A percentile compares a stretch with the other conserved stretches of the same genome.
Evolutionary conservation across 1,140 invertebrate species (phyloP).

Genomic region (Penaeus indicus): DNA sequence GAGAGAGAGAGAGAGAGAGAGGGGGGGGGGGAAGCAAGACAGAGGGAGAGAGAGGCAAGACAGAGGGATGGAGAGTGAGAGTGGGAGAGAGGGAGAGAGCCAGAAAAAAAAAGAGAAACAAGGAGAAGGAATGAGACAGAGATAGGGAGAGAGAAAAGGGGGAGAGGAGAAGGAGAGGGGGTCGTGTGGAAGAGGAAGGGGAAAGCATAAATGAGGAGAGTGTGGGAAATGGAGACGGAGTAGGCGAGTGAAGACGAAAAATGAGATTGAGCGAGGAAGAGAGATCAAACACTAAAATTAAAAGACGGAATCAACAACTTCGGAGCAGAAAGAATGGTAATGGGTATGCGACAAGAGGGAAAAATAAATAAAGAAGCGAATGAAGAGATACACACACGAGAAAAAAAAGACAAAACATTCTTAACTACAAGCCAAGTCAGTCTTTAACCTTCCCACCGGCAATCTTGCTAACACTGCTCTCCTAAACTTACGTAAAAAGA

Average conservation of each 20-base stretch:
- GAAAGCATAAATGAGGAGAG: not conserved
- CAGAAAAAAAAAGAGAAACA: not conserved
- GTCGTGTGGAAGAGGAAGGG: not conserved
- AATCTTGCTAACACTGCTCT: too few relatives aligned
- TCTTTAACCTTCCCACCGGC: too few relatives aligned
- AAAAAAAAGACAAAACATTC: too few relatives aligned
- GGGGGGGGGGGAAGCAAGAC: not conserved
- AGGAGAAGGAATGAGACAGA: not conserved
- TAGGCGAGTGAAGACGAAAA: not conserved
- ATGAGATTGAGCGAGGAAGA: too few relatives aligned
- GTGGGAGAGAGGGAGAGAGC: not conserved
- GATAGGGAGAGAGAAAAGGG: not conserved
- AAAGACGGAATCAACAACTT: not conserved
- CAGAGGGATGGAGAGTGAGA: not conserved
- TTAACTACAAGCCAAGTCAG: too few relatives aligned
- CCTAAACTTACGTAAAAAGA: too few relatives aligned
- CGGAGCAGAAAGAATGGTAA: too few relatives aligned
- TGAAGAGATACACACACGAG: too few relatives aligned
- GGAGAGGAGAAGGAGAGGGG: not conserved
- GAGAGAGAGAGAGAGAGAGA: not conserved
- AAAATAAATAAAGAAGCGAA: too few relatives aligned
- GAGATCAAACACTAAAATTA: not conserved
- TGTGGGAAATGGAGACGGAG: not conserved
- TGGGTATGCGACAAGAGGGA: too few relatives aligned
- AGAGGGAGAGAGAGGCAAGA: too few relatives aligned